A percentile compares a stretch with the other conserved stretches of the same genome.
Evolutionary conservation across 2,113 vertebrate species (phyloP).

Genomic region (Callorhinus ursinus): DNA sequence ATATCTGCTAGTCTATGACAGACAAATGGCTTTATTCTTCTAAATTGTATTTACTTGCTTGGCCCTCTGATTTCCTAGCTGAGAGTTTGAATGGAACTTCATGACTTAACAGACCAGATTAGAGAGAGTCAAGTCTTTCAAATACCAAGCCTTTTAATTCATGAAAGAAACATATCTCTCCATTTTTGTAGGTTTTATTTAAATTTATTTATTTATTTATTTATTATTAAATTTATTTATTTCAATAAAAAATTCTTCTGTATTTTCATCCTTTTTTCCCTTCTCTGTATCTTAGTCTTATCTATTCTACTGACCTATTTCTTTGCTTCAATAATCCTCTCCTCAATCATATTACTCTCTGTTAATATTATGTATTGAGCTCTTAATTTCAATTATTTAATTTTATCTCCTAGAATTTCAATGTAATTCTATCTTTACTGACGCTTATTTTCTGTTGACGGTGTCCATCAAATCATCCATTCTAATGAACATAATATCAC

Average conservation of each 20-base stretch:
- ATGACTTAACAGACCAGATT: not conserved
- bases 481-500: not conserved
- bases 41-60: not conserved
- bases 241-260: not conserved
- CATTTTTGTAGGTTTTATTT: not conserved
- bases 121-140: not conserved
- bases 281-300: not conserved
- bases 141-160: not conserved
- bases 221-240: not conserved
- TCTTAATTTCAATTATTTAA: not conserved
- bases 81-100: not conserved
- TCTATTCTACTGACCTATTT: not conserved
- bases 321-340: not conserved
- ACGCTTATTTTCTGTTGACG: not conserved
- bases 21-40: not conserved
- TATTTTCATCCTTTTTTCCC: not conserved
- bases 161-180: not conserved
- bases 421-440: not conserved
- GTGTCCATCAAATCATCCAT: not conserved
- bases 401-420: not conserved
- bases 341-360: not conserved
- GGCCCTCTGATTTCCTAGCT: not conserved
- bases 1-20: not conserved
- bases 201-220: not conserved
- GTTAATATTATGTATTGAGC: not conserved